These are phyloP conservation scores for Patiria pectinifera DNA, from an alignment of 53 echinoderm and acorn worm species.

Conservation along the genomic window DNA sequence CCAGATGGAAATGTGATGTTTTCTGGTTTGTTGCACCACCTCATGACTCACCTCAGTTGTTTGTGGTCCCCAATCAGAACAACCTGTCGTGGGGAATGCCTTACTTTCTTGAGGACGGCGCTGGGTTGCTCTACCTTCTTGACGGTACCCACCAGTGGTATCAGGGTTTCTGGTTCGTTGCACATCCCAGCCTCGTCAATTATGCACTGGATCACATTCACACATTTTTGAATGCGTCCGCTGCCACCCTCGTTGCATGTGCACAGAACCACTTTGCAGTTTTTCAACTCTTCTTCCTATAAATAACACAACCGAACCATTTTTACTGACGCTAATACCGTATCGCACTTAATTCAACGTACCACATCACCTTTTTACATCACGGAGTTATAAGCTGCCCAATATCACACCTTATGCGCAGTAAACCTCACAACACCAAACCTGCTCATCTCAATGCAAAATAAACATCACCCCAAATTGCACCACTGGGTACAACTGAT, in stretches of 20 bases:
- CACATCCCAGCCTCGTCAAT: constrained; percentile 99
- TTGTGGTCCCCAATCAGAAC: constrained; percentile 97
- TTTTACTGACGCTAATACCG: background rate
- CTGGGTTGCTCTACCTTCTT: background rate
- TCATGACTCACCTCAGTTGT: constrained; percentile 81
- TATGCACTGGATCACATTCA: constrained; percentile 89
- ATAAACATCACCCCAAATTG: too few relatives aligned
- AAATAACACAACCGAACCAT: background rate
- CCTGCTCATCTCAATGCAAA: too few relatives aligned
- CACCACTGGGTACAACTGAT: too few relatives aligned
- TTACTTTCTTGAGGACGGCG: background rate
- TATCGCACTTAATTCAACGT: background rate
- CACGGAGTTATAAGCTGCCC: too few relatives aligned
- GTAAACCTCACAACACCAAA: background rate
- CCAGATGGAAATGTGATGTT: too few relatives aligned
- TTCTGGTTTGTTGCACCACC: background rate
- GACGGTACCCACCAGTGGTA: constrained; percentile 76
- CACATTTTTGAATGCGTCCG: constrained; percentile 49
- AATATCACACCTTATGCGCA: background rate
- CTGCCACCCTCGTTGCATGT: constrained; percentile 87
- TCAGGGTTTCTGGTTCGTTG: constrained; percentile 91
- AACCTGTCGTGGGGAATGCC: constrained; percentile 75
- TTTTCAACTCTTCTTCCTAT: constrained; percentile 74
- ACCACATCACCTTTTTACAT: too few relatives aligned
- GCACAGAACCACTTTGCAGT: constrained; percentile 79